A percentile compares a stretch with the other conserved stretches of the same genome.
Evolutionary conservation across 2,888 invertebrate species (phyloP).

Genomic region (Pandemis cinnamomeana): DNA sequence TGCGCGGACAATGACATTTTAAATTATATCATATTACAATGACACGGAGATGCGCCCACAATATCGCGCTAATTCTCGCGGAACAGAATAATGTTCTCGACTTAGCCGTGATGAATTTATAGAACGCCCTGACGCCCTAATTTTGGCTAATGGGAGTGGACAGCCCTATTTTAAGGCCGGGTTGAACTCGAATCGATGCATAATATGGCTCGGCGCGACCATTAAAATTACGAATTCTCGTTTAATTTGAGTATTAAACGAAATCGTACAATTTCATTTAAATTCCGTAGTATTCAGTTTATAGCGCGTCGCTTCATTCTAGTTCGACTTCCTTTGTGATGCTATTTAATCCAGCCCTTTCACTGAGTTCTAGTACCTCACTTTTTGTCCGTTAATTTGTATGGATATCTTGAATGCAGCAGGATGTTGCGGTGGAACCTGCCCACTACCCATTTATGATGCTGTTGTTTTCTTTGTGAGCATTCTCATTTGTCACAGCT

Average conservation of each 20-base stretch:
- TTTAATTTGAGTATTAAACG: constrained; percentile 30
- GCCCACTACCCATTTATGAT: constrained; percentile 26
- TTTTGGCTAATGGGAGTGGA: constrained; percentile 65
- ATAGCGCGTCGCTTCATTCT: constrained; percentile 17
- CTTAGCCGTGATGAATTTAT: constrained; percentile 66
- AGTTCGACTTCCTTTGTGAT: constrained; percentile 43
- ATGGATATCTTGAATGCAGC: constrained; percentile 34
- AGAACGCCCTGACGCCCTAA: constrained; percentile 62
- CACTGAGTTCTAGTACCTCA: constrained; percentile 25
- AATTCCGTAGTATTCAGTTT: constrained; percentile 6
- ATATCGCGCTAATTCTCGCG: constrained; percentile 64
- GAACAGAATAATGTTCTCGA: constrained; percentile 54
- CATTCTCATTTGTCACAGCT: constrained; percentile 19
- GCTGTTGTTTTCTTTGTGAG: constrained; percentile 33
- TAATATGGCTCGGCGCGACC: constrained; percentile 36
- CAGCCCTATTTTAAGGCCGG: constrained; percentile 60
- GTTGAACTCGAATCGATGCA: constrained; percentile 48
- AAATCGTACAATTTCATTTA: constrained; percentile 26
- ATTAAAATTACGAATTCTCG: constrained; percentile 32
- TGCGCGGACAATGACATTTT: constrained; percentile 73
- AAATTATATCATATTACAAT: constrained; percentile 74
- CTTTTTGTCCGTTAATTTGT: constrained; percentile 37
- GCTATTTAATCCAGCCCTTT: constrained; percentile 51
- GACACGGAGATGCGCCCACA: constrained; percentile 56
- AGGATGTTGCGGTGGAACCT: constrained; percentile 40